phyloP scores from a whole-genome alignment of 2,888 invertebrate genomes.

The Drosophila barbarae region DNA sequence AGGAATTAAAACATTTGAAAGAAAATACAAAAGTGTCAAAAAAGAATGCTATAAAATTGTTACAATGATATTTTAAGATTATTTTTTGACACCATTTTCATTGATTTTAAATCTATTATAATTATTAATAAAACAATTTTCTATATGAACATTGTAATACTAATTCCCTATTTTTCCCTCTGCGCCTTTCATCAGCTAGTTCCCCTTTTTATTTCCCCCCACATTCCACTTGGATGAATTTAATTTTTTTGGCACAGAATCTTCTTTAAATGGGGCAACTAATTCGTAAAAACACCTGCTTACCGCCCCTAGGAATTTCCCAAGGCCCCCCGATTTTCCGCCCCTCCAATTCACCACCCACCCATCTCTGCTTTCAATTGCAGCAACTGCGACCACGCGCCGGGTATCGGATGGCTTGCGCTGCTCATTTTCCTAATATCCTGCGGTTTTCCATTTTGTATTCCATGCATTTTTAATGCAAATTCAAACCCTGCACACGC shows the following conservation, averaged over 20 bases:
- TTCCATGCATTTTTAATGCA: constrained; percentile 54
- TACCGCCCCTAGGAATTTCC: constrained; percentile 9
- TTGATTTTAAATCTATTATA: neutral
- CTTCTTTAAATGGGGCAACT: constrained; percentile 52
- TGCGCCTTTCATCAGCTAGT: neutral
- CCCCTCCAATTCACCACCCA: neutral
- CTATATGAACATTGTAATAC: neutral
- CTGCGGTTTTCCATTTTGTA: constrained; percentile 43
- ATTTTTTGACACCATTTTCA: neutral
- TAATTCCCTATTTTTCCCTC: neutral
- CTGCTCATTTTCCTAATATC: constrained; percentile 12
- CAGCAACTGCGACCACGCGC: constrained; percentile 40
- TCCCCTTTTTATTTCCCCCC: neutral
- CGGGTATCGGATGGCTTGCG: neutral
- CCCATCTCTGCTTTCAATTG: neutral
- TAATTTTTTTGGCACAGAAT: constrained; percentile 29
- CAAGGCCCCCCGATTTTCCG: neutral
- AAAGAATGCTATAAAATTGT: neutral
- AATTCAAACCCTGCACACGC: constrained; percentile 14
- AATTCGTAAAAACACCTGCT: constrained; percentile 59
- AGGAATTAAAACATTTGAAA: neutral
- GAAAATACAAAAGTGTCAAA: neutral
- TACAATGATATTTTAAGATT: neutral
- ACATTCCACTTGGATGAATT: constrained; percentile 14
- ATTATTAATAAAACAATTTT: neutral